Percentiles rank a stretch among this genome's conserved stretches.
Evolutionary conservation across 1,140 invertebrate species (phyloP).

Genomic region (Kradibia gibbosae): DNA sequence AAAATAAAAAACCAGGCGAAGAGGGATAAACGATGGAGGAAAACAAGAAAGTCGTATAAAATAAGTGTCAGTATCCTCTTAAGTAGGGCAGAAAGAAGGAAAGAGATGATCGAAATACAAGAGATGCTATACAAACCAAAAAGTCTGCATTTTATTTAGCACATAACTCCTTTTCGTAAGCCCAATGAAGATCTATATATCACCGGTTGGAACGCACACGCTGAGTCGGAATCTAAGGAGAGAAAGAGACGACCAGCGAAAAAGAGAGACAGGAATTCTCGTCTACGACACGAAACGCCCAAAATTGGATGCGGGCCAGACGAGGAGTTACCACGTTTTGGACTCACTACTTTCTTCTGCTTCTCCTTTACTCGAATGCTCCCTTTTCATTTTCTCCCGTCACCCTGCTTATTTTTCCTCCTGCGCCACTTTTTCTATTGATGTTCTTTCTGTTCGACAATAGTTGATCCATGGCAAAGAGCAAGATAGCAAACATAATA

Average conservation of each 20-base stretch:
- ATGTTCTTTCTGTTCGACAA: neutral
- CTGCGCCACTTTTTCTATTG: neutral
- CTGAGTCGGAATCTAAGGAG: conserved; percentile 10
- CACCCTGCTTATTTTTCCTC: neutral
- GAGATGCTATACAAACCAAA: conserved; percentile 14
- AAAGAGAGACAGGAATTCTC: conserved; percentile 13
- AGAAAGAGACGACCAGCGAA: conserved; percentile 39
- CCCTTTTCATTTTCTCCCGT: neutral
- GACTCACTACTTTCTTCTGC: conserved; percentile 46
- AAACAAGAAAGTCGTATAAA: neutral
- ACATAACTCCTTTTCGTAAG: conserved; percentile 59
- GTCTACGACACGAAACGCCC: conserved; percentile 49
- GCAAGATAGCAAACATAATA: neutral
- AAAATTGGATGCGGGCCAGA: conserved; percentile 61
- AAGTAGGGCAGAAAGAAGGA: conserved; percentile 30
- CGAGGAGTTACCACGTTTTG: conserved; percentile 51
- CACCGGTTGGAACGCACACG: conserved; percentile 38
- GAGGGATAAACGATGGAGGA: neutral
- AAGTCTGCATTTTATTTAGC: conserved; percentile 55
- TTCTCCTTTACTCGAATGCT: conserved; percentile 29
- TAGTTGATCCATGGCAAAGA: neutral
- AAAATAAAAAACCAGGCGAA: neutral
- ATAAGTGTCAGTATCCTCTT: conserved; percentile 44
- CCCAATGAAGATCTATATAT: conserved; percentile 50
- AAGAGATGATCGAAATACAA: neutral